phyloP scores from a whole-genome alignment of 2,113 vertebrate genomes.

The Mesembrinibis cayennensis region DNA sequence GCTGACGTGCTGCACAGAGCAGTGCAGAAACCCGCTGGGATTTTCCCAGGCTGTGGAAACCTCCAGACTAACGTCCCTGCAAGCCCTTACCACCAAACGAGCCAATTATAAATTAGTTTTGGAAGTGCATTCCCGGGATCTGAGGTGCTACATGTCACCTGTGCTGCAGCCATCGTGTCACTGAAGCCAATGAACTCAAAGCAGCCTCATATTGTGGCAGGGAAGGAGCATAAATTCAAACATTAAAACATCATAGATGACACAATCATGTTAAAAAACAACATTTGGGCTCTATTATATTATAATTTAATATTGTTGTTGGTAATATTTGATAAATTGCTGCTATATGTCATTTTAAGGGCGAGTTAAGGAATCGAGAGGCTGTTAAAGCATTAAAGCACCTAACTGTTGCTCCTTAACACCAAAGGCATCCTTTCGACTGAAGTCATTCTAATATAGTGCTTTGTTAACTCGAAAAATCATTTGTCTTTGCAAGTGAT shows the following conservation, averaged over 20 bases:
- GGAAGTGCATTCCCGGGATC: accelerated
- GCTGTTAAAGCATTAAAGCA: not conserved
- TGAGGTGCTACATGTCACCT: accelerated
- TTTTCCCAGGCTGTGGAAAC: not conserved
- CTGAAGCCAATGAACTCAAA: accelerated
- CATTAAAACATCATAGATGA: not conserved
- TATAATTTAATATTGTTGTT: not conserved
- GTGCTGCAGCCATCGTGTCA: accelerated
- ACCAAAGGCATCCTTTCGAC: not conserved
- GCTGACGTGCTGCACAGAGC: accelerated
- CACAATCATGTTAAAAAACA: not conserved
- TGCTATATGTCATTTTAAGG: not conserved
- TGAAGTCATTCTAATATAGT: not conserved
- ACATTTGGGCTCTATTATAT: not conserved
- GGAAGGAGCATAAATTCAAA: not conserved
- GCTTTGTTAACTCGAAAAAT: not conserved
- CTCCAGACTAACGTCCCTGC: not conserved
- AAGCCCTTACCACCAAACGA: accelerated
- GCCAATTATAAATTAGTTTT: not conserved
- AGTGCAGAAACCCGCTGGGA: accelerated
- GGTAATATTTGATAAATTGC: not conserved
- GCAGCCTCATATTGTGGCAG: accelerated
- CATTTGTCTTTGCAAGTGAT: not conserved
- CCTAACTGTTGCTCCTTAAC: not conserved
- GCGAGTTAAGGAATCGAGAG: not conserved